Evolutionary conservation across 2,113 vertebrate species (phyloP).

Genomic region (Megaleporinus macrocephalus): DNA sequence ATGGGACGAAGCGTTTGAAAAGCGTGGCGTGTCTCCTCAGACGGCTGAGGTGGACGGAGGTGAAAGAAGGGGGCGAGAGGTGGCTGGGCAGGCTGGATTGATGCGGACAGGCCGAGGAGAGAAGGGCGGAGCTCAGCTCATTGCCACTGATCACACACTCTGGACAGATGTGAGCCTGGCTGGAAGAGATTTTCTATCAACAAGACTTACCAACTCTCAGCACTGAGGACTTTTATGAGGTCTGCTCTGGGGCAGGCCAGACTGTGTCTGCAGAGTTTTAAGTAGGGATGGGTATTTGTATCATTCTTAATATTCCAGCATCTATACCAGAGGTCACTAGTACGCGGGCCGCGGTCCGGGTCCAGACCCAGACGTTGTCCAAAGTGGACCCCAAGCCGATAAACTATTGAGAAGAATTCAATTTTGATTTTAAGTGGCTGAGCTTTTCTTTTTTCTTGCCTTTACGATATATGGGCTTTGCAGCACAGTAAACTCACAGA

Average conservation of each 20-base stretch:
- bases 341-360: too few relatives aligned
- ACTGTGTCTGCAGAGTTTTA: conserved; percentile 20
- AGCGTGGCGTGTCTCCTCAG: conserved; percentile 5
- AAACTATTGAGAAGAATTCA: too few relatives aligned
- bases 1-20: conserved; percentile 34
- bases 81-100: conserved; percentile 30
- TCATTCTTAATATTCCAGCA: too few relatives aligned
- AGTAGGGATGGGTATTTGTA: background rate
- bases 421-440: too few relatives aligned
- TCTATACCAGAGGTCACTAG: too few relatives aligned
- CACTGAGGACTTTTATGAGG: conserved; percentile 26
- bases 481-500: too few relatives aligned
- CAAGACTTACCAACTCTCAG: conserved; percentile 8
- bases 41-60: conserved; percentile 41
- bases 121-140: conserved; percentile 13
- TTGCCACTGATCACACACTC: conserved; percentile 49
- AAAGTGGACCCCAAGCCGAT: too few relatives aligned
- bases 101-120: conserved; percentile 42
- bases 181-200: conserved; percentile 48
- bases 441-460: too few relatives aligned
- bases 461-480: too few relatives aligned
- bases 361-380: too few relatives aligned
- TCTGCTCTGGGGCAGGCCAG: conserved; percentile 49
- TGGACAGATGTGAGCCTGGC: conserved; percentile 21
- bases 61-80: conserved; percentile 40